Evolutionary conservation across 2,113 vertebrate species (phyloP).

Genomic region (Phaethornis superciliosus): DNA sequence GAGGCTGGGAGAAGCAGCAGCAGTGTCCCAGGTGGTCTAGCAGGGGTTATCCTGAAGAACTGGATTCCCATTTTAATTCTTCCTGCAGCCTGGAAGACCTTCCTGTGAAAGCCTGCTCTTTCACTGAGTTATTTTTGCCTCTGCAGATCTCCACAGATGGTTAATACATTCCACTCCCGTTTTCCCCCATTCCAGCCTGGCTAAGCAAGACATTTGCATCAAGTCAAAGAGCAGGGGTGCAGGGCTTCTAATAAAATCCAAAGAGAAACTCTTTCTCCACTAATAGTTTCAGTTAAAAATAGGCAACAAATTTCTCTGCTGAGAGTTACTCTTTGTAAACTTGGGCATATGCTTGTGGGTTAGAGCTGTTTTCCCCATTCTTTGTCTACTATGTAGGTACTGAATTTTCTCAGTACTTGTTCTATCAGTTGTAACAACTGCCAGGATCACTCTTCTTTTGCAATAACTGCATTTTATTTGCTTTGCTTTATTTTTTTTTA

Average conservation of each 20-base stretch:
- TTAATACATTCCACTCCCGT: neutral
- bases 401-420: neutral
- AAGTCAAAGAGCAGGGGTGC: neutral
- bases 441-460: neutral
- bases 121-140: neutral
- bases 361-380: neutral
- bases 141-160: neutral
- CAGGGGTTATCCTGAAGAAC: neutral
- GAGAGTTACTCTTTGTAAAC: slow-evolving; percentile 11
- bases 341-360: neutral
- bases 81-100: neutral
- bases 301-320: slow-evolving; percentile 35
- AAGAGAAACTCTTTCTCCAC: slow-evolving; percentile 40
- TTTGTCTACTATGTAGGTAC: neutral
- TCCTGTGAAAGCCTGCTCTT: too few relatives aligned
- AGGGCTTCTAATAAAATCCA: slow-evolving; percentile 21
- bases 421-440: neutral
- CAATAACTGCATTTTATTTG: neutral
- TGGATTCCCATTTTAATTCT: neutral
- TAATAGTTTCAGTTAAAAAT: slow-evolving; percentile 53
- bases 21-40: neutral
- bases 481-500: neutral
- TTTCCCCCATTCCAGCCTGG: neutral
- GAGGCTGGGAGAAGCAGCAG: neutral
- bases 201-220: neutral